Conservation (phyloP, 2,888 invertebrate genomes). For the Prenolepis imparis region DNA sequence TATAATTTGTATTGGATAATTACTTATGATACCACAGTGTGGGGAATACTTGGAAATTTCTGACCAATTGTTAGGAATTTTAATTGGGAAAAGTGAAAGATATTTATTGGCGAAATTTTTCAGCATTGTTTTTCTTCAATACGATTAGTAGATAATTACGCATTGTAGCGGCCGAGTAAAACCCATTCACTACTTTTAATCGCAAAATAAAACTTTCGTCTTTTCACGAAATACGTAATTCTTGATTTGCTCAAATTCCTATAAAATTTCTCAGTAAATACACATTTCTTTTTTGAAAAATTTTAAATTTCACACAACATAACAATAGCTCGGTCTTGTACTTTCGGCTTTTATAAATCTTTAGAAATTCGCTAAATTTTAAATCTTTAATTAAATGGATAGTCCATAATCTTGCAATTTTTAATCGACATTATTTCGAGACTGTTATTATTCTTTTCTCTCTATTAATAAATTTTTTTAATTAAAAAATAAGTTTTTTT, state of each 20-base stretch:
- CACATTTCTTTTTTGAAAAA: not conserved
- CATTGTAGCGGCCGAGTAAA: not conserved
- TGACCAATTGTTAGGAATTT: not conserved
- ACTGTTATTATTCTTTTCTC: not conserved
- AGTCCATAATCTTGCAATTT: not conserved
- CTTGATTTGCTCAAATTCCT: not conserved
- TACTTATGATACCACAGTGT: not conserved
- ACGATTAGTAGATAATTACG: not conserved
- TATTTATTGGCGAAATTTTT: not conserved
- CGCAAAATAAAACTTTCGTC: not conserved
- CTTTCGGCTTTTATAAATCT: not conserved
- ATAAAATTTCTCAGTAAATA: not conserved
- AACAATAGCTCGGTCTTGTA: not conserved
- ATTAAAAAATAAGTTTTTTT: no score
- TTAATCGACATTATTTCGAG: not conserved
- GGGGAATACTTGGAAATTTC: not conserved
- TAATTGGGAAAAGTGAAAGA: conserved; percentile 5
- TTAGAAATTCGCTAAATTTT: not conserved
- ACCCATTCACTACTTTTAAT: not conserved
- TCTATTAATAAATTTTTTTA: not conserved
- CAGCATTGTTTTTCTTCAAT: not conserved
- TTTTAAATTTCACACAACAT: not conserved
- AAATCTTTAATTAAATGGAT: not conserved
- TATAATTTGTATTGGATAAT: not conserved
- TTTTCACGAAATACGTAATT: not conserved